Conservation (phyloP, 2,888 invertebrate genomes). For the Mythimna albipuncta region DNA sequence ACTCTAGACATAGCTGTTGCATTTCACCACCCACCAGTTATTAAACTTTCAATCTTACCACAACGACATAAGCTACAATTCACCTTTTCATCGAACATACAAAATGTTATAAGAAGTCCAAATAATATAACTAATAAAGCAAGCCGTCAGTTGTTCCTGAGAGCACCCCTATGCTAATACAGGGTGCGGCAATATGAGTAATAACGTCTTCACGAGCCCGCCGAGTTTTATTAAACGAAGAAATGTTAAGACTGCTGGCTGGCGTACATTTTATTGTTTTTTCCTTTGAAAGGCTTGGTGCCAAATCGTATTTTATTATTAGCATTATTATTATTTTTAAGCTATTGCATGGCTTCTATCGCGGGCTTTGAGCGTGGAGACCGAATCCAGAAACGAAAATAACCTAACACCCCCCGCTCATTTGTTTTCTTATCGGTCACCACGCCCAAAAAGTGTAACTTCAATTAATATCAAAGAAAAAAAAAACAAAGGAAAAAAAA, state of each 20-base stretch:
- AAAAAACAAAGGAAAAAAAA: too few species aligned
- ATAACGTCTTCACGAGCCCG: constrained; percentile 38
- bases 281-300: constrained; percentile 16
- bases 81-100: background rate
- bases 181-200: constrained; percentile 52
- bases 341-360: too few species aligned
- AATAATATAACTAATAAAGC: constrained; percentile 38
- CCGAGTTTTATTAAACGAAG: constrained; percentile 56
- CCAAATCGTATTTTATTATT: constrained; percentile 9
- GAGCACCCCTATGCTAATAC: constrained; percentile 53
- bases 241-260: constrained; percentile 46
- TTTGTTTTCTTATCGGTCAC: too few species aligned
- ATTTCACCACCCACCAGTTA: background rate
- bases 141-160: constrained; percentile 31
- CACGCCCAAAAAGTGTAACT: too few species aligned
- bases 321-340: too few species aligned
- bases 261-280: constrained; percentile 53
- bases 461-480: too few species aligned
- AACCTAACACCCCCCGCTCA: too few species aligned
- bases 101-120: background rate
- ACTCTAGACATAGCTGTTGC: background rate
- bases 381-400: too few species aligned
- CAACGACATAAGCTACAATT: background rate
- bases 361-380: too few species aligned
- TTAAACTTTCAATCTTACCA: background rate